Conservation (phyloP, 2,797 vertebrate species). For the Holocentrus rufus region DNA sequence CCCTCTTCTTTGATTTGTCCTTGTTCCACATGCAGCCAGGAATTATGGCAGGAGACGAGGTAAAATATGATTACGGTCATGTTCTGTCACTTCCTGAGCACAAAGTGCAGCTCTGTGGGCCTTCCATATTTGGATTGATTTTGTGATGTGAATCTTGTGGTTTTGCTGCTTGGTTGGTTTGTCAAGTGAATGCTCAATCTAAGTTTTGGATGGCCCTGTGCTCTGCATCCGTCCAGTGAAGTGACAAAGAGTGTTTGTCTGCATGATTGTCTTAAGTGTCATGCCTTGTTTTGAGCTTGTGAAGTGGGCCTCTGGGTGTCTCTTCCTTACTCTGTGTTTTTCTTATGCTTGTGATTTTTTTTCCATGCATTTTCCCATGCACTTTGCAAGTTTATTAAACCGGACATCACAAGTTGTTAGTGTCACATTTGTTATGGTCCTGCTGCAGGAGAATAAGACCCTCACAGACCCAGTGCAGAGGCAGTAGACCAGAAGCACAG, state of each 20-base stretch:
- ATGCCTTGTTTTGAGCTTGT: conserved; percentile 33
- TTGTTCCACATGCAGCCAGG: conserved; percentile 99
- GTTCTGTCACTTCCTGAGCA: conserved; percentile 30
- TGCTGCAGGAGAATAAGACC: conserved; percentile 45
- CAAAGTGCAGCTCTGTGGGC: conserved; percentile 3
- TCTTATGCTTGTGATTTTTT: conserved; percentile 40
- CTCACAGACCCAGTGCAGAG: conserved; percentile 18
- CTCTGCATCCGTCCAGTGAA: conserved; percentile 37
- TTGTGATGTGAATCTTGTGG: conserved; percentile 29
- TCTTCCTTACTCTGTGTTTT: conserved; percentile 14
- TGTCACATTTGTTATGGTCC: conserved; percentile 38
- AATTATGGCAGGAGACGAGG: conserved; percentile 99
- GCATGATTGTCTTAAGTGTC: conserved; percentile 64
- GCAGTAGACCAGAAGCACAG: conserved; percentile 38
- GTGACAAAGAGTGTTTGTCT: conserved; percentile 57
- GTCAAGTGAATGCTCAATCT: conserved; percentile 11
- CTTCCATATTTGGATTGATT: conserved; percentile 24
- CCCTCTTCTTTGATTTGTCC: conserved; percentile 81
- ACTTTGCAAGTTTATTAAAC: conserved; percentile 28
- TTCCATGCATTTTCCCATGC: conserved; percentile 24
- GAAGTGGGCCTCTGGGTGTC: conserved; percentile 35
- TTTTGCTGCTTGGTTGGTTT: conserved; percentile 17
- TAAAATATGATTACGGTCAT: conserved; percentile 79
- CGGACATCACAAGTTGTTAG: conserved; percentile 24
- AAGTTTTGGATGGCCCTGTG: conserved; percentile 16